phyloP scores from a whole-genome alignment of 2,113 vertebrate genomes.

The Fukomys damarensis region DNA sequence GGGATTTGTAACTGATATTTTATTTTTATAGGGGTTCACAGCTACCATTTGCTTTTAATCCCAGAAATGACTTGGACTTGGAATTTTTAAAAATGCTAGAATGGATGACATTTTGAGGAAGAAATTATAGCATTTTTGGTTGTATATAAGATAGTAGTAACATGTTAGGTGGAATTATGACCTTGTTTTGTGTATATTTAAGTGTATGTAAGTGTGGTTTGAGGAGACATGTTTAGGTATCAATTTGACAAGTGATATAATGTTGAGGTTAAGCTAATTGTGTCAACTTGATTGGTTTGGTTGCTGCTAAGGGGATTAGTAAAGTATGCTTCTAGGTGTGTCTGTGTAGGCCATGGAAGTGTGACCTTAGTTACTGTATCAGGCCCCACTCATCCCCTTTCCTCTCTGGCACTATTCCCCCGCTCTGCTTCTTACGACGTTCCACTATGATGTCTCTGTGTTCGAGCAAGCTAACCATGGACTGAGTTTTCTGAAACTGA shows the following conservation, averaged over 20 bases:
- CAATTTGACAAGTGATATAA: neutral
- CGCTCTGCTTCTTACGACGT: neutral
- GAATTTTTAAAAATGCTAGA: neutral
- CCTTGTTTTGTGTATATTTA: neutral
- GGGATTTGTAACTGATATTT: neutral
- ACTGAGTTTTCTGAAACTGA: neutral
- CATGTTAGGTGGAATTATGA: neutral
- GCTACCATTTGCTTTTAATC: neutral
- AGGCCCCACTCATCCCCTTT: neutral
- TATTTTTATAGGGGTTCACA: neutral
- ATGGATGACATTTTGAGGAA: neutral
- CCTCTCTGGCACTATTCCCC: neutral
- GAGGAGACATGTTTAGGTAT: neutral
- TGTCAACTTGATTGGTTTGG: neutral
- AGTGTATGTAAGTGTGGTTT: neutral
- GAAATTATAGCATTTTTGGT: neutral
- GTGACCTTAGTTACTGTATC: neutral
- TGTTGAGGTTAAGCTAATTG: neutral
- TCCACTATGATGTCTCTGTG: neutral
- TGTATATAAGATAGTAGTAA: neutral
- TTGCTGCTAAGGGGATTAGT: neutral
- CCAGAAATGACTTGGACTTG: neutral
- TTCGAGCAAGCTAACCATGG: neutral
- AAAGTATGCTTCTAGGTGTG: neutral
- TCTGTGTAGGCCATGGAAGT: neutral